A percentile compares a stretch with the other conserved stretches of the same genome.
These are phyloP conservation scores for Echinometra lucunter DNA, from an alignment of 53 echinoderm and acorn worm genomes.

Conservation along the genomic window DNA sequence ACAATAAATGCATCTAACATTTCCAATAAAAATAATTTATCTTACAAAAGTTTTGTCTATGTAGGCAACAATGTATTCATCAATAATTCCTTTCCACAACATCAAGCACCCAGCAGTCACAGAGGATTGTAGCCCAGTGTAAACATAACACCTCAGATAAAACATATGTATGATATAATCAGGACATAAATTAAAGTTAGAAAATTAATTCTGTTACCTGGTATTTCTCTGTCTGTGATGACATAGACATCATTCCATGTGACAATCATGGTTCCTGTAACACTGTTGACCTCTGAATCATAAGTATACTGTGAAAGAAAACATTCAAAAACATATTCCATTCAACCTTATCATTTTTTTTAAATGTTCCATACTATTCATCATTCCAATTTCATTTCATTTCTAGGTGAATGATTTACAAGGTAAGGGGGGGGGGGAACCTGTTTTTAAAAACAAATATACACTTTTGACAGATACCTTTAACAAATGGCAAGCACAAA, in stretches of 20 bases:
- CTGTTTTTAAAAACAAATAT: too few species aligned
- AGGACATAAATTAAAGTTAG: neutral
- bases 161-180: neutral
- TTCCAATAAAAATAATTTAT: neutral
- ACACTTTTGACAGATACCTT: neutral
- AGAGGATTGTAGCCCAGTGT: neutral
- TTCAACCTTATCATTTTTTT: neutral
- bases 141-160: neutral
- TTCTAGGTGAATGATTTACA: too few species aligned
- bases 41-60: neutral
- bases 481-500: neutral
- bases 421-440: too few species aligned
- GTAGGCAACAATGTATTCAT: neutral
- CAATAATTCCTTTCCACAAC: neutral
- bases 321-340: neutral
- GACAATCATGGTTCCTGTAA: slow-evolving; percentile 69
- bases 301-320: slow-evolving; percentile 72
- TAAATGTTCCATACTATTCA: neutral
- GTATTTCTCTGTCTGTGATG: slow-evolving; percentile 29
- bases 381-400: too few species aligned
- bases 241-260: slow-evolving; percentile 57
- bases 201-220: slow-evolving; percentile 1
- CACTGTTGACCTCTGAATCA: slow-evolving; percentile 46
- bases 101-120: neutral
- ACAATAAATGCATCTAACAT: neutral